Evolutionary conservation across 2,888 invertebrate genomes (phyloP).

Genomic region (Pristionchus exspectatus): DNA sequence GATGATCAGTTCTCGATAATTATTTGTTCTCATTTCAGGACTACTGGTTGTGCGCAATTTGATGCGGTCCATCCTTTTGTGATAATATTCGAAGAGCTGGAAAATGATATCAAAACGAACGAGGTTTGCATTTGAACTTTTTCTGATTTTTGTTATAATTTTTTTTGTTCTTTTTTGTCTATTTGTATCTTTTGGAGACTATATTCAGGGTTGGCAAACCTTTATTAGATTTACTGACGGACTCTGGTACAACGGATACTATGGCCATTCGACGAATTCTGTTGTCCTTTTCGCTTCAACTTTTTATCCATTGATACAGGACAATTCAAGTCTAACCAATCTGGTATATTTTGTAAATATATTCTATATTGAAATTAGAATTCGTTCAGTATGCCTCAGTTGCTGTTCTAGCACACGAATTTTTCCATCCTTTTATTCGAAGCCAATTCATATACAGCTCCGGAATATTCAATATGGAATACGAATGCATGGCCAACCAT

Average conservation of each 20-base stretch:
- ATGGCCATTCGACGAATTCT: not conserved
- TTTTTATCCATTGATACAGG: not conserved
- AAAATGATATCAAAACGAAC: too few species aligned
- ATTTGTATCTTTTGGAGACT: too few species aligned
- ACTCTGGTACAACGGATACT: not conserved
- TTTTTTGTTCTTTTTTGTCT: too few species aligned
- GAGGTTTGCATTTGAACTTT: too few species aligned
- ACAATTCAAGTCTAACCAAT: not conserved
- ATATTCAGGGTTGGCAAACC: too few species aligned
- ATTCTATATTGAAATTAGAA: not conserved
- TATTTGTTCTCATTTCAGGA: not conserved
- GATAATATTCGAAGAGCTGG: too few species aligned
- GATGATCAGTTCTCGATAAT: not conserved
- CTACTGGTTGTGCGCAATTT: not conserved
- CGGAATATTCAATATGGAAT: not conserved
- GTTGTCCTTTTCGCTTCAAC: not conserved
- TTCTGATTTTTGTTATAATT: too few species aligned
- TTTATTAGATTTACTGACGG: not conserved
- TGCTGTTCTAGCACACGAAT: not conserved
- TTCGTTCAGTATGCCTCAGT: not conserved
- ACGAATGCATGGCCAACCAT: not conserved
- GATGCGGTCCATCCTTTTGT: not conserved
- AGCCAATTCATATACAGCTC: not conserved
- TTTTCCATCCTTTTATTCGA: not conserved
- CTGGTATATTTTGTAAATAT: too few species aligned